These are phyloP conservation scores for Aspidapion aeneum DNA, from an alignment of 2,888 invertebrate species.

Conservation along the genomic window DNA sequence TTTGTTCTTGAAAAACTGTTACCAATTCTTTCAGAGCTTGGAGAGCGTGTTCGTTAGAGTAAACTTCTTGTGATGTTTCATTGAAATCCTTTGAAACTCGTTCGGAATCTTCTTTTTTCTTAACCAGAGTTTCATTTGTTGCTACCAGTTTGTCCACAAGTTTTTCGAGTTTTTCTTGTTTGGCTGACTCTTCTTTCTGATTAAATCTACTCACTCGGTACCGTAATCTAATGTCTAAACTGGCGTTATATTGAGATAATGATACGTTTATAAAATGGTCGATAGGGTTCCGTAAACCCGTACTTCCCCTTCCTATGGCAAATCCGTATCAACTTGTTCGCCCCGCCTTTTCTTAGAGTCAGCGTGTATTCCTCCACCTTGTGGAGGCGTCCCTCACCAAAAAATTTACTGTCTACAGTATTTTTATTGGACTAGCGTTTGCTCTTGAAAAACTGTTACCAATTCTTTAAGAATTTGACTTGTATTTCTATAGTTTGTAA, in stretches of 20 bases:
- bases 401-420: constrained; percentile 92
- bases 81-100: constrained; percentile 73
- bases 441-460: no score
- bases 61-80: constrained; percentile 73
- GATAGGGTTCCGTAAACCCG: constrained; percentile 90
- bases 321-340: constrained; percentile 95
- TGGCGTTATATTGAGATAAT: constrained; percentile 88
- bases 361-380: constrained; percentile 94
- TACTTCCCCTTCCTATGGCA: constrained; percentile 86
- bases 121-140: constrained; percentile 66
- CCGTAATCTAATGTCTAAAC: constrained; percentile 85
- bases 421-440: no score
- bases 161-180: constrained; percentile 61
- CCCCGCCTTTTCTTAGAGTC: constrained; percentile 90
- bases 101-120: constrained; percentile 72
- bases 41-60: constrained; percentile 79
- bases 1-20: constrained; percentile 85
- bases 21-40: constrained; percentile 88
- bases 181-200: constrained; percentile 62
- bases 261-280: constrained; percentile 83
- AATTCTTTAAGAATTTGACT: no score
- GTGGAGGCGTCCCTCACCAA: constrained; percentile 96
- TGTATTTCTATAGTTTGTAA: no score
- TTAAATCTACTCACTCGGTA: constrained; percentile 81
- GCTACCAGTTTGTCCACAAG: constrained; percentile 72